Evolutionary conservation across 2,113 vertebrate species (phyloP).

Genomic region (Notothenia coriiceps): DNA sequence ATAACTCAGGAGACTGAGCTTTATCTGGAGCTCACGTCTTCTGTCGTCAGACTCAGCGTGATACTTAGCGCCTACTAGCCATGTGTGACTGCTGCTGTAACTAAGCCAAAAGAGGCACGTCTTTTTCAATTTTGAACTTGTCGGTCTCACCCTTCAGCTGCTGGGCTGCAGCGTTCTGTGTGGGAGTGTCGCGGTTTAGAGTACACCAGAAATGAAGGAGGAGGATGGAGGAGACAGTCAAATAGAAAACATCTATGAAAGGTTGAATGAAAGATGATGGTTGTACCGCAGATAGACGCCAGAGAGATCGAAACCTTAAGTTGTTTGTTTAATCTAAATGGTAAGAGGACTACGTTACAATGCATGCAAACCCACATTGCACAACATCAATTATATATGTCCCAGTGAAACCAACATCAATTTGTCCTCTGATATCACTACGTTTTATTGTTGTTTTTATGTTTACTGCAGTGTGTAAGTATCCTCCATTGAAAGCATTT

Average conservation of each 20-base stretch:
- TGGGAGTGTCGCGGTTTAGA: constrained; percentile 63
- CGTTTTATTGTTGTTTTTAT: constrained; percentile 36
- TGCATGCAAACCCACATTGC: constrained; percentile 24
- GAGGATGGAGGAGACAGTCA: constrained; percentile 52
- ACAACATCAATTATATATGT: constrained; percentile 48
- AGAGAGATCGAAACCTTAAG: constrained; percentile 46
- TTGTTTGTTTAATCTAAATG: constrained; percentile 57
- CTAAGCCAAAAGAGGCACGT: constrained; percentile 44
- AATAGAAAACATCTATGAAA: constrained; percentile 61
- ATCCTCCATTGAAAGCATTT: background rate
- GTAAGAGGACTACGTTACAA: constrained; percentile 25
- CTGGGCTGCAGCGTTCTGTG: constrained; percentile 45
- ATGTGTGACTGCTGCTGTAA: constrained; percentile 42
- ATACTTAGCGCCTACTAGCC: constrained; percentile 41
- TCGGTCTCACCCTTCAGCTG: constrained; percentile 45
- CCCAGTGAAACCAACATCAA: constrained; percentile 33
- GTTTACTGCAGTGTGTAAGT: background rate
- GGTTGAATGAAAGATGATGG: constrained; percentile 58
- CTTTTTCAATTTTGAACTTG: constrained; percentile 52
- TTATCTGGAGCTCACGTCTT: constrained; percentile 32
- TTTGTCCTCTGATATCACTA: constrained; percentile 26
- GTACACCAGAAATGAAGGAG: constrained; percentile 37
- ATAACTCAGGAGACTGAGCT: constrained; percentile 43
- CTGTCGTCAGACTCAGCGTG: constrained; percentile 32
- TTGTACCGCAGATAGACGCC: constrained; percentile 43